Evolutionary conservation across 2,888 invertebrate genomes (phyloP), one percentile per base, ranked within the genome.

Genomic region (Seira ritae): DNA sequence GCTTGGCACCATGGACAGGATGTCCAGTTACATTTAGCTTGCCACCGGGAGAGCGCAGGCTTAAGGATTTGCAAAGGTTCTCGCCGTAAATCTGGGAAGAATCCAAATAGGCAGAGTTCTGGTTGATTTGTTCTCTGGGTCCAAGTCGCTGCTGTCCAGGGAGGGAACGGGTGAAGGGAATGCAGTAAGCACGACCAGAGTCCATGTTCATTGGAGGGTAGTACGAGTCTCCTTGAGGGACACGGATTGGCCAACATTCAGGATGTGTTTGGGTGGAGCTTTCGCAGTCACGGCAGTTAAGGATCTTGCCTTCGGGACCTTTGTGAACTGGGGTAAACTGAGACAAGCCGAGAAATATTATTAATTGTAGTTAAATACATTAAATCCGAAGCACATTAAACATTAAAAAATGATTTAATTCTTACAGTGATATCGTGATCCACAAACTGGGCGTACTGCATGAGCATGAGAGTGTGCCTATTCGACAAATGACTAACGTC

Each of bases 101-200:
- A 90, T 97, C 97, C 75, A 98, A 92, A 91, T 94, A 98, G 0
- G 96, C 96, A 0, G 97, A 96, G 90, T 97, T 97, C 90, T 97
- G 96, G 91, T 98, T 98, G 17, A 97, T 95, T 92, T 98, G 98
- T 89, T 98, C 97, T 81, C 98, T 93, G 0, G 97, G 95, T 10
- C 97, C 95, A 66, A 98, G 92, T 75, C 95, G 94, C 89, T 96
- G 95, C 90, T 97, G 98, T 23, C 98, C 98, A 0, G 98, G 97
- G 85, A 98, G 91, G 69, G 97, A 97, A 90, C 98, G 94, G 94
- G 97, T 97, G 91, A 97, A 98, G 0, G 98, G 97, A 91, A 98
- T 96, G 91, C 98, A 98, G 88, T 97, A 92, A 15, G 96, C 92
- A 78, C 94, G 94, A 0, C 97, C 97, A 1, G 95, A 95, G 0